Percentiles rank a stretch among this genome's conserved stretches.
Evolutionary conservation across 2,113 vertebrate genomes (phyloP).

Genomic region (Zosterops japonicus): DNA sequence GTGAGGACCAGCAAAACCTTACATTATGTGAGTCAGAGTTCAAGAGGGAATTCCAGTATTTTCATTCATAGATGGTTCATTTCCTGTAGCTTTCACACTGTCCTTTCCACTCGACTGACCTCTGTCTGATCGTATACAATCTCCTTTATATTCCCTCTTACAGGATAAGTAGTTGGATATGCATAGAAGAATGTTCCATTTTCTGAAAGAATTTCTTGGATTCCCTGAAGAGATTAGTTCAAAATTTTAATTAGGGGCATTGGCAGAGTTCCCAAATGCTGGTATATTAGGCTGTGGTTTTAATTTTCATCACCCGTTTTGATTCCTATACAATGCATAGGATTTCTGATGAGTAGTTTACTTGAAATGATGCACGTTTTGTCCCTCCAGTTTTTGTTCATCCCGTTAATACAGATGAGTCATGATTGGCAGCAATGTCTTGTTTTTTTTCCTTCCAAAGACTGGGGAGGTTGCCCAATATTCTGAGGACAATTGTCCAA

Average conservation of each 20-base stretch:
- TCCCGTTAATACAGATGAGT: background rate
- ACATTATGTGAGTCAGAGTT: constrained; percentile 2
- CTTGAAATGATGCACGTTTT: background rate
- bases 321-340: constrained; percentile 23
- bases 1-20: background rate
- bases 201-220: constrained; percentile 45
- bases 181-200: constrained; percentile 14
- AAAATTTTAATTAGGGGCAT: constrained; percentile 52
- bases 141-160: constrained; percentile 11
- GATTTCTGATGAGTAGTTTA: constrained; percentile 24
- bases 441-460: constrained; percentile 48
- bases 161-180: constrained; percentile 38
- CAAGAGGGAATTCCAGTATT: constrained; percentile 26
- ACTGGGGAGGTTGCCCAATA: constrained; percentile 47
- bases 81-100: constrained; percentile 60
- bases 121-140: constrained; percentile 46
- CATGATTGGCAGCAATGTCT: background rate
- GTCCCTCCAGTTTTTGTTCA: background rate
- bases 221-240: constrained; percentile 58
- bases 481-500: constrained; percentile 54
- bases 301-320: background rate
- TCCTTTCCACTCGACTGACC: constrained; percentile 56
- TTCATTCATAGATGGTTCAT: constrained; percentile 45
- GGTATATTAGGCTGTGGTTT: constrained; percentile 17
- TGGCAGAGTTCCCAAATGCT: constrained; percentile 41